Evolutionary conservation across 2,797 vertebrate species (phyloP).

Genomic region (Galagoides demidoff): DNA sequence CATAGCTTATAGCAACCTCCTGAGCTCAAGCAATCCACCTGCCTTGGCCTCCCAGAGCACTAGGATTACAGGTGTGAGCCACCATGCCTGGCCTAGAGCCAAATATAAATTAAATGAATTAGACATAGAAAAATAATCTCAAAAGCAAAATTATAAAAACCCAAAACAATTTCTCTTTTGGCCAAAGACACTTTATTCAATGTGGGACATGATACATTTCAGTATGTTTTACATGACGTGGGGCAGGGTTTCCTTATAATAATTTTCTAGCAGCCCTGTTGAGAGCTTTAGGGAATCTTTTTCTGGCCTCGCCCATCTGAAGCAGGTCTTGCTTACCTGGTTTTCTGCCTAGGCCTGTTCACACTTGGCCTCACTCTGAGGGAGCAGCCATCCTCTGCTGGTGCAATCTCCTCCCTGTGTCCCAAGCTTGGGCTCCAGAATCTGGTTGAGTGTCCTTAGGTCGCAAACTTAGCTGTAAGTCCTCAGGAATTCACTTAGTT

Average conservation of each 20-base stretch:
- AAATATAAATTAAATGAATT: constrained; percentile 43
- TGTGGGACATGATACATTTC: background rate
- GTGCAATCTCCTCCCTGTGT: background rate
- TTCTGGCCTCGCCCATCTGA: background rate
- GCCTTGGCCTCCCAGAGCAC: too few species aligned
- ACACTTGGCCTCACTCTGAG: background rate
- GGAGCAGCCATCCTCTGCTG: background rate
- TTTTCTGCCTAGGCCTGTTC: background rate
- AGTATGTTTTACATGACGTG: background rate
- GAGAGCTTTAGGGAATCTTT: background rate
- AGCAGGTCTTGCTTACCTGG: background rate
- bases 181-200: constrained; percentile 6
- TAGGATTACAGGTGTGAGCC: too few species aligned
- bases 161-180: background rate
- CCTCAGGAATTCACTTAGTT: background rate
- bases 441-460: background rate
- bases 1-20: too few species aligned
- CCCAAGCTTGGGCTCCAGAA: background rate
- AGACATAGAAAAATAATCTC: background rate
- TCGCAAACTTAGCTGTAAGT: background rate
- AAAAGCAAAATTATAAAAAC: constrained; percentile 18
- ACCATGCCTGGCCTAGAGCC: background rate
- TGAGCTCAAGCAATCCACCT: too few species aligned
- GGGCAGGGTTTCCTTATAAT: background rate
- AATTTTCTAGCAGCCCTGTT: background rate